Conservation (phyloP, 2,888 invertebrate species). For the Stictocephala bisonia region DNA sequence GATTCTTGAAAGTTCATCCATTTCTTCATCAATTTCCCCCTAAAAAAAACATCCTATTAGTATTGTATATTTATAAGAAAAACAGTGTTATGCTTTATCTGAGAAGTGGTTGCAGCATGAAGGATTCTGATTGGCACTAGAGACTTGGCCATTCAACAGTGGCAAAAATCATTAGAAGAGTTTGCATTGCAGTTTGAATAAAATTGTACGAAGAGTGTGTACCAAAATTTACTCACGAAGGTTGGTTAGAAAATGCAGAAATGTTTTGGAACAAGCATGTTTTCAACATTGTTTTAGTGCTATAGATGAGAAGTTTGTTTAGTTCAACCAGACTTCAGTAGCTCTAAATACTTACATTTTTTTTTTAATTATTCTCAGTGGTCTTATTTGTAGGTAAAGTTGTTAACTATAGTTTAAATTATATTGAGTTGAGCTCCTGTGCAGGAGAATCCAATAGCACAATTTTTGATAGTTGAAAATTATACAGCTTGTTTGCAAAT, state of each 20-base stretch:
- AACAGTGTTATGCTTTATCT: constrained; percentile 11
- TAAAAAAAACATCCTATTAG: too few relatives aligned
- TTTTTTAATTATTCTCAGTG: constrained; percentile 23
- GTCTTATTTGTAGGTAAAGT: constrained; percentile 40
- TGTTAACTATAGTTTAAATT: constrained; percentile 46
- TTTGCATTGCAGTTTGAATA: constrained; percentile 23
- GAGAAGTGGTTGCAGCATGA: constrained; percentile 45
- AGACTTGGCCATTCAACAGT: constrained; percentile 47
- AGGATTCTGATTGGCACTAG: constrained; percentile 40
- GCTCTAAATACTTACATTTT: constrained; percentile 4
- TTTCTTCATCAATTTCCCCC: constrained; percentile 21
- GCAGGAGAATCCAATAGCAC: constrained; percentile 38
- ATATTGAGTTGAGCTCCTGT: constrained; percentile 35
- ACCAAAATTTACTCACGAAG: too few relatives aligned
- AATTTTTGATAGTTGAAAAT: constrained; percentile 30
- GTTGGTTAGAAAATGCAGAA: too few relatives aligned
- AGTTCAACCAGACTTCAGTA: background rate
- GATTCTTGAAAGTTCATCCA: constrained; percentile 10
- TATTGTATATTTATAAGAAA: background rate
- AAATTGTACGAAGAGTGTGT: too few relatives aligned
- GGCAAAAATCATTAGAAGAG: constrained; percentile 39
- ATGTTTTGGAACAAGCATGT: too few relatives aligned
- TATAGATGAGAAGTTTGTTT: background rate
- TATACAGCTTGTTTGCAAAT: constrained; percentile 26
- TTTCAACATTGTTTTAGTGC: constrained; percentile 28